Base-by-base conservation (phyloP, 2,797 vertebrate species). In the Bryconaethiops microstoma region DNA sequence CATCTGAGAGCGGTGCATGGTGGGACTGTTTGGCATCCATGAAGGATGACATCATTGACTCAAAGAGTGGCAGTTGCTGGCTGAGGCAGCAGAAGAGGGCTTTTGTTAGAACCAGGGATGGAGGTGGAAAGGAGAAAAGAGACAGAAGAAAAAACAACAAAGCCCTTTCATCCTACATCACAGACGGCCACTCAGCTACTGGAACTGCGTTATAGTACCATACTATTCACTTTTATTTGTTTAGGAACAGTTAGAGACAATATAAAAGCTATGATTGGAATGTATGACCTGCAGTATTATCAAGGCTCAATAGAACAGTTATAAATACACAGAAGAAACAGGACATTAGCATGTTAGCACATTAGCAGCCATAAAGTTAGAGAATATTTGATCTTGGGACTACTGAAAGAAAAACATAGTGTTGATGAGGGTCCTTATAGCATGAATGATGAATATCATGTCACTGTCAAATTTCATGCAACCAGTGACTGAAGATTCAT, bases 161-260 rank as follows among this genome's bases (percentile, higher is more conserved):
- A 79, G 60, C 50, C 67, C 39, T 82, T 72, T 78, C 23, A 67
- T 68, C 21, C 21, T 23, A n/a, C 10, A 52, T 13, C 19, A 62
- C n/a, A 79, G 25, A 60, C 25, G 74, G 42, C 73, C 81, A 78
- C 60, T 48, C 35, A 62, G 35, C n/a, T 78, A 64, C 50, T 72
- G 69, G 50, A 35, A 72, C 48, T 17, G 50, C 50, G 12, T 17
- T 23, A 17, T 8, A 54, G 50, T 25, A 19, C 23, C 48, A 25
- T 5, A 7, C 21, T 23, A 23, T 48, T 69, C 42, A 69, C 40
- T 14, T 13, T 16, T 16, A 48, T 69, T 69, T 5, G 50, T 48
- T 21, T 48, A 69, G 7, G 21, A 23, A 50, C 40, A 23, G n/a
- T 69, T 25, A 23, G 19, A 48, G 42, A 48, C 67, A 68, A 0